Evolutionary conservation across 1,140 invertebrate species (phyloP).

Genomic region (Anoplophora glabripennis): DNA sequence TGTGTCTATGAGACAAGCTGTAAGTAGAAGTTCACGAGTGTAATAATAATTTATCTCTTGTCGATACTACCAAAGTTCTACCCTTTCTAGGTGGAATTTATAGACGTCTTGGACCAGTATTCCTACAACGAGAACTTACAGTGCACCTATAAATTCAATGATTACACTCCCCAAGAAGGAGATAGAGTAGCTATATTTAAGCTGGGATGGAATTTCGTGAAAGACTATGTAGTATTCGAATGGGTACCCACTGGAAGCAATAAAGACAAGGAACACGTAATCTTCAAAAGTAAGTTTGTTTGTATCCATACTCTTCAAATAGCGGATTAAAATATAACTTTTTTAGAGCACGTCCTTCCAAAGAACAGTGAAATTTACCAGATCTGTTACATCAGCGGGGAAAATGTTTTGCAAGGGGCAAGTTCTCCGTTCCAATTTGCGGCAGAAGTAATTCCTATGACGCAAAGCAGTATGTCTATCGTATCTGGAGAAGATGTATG

Average conservation of each 20-base stretch:
- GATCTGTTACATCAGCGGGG: constrained; percentile 38
- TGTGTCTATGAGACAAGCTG: constrained; percentile 11
- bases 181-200: constrained; percentile 41
- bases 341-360: constrained; percentile 34
- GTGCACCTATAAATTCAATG: constrained; percentile 32
- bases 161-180: constrained; percentile 34
- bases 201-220: constrained; percentile 36
- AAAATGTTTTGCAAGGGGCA: constrained; percentile 36
- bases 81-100: constrained; percentile 33
- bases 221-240: constrained; percentile 39
- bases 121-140: constrained; percentile 31
- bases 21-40: neutral
- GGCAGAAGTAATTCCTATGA: neutral
- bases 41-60: too few relatives aligned
- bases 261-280: constrained; percentile 14
- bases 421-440: constrained; percentile 37
- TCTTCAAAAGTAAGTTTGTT: constrained; percentile 35
- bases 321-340: neutral
- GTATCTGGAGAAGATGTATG: constrained; percentile 3
- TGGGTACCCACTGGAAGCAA: constrained; percentile 25
- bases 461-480: neutral
- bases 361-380: constrained; percentile 37
- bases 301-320: neutral
- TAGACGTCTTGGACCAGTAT: constrained; percentile 33
- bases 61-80: neutral